Percentiles rank a stretch among this genome's conserved stretches.
Evolutionary conservation across 2,888 invertebrate species (phyloP).

Genomic region (Phorcus lineatus): DNA sequence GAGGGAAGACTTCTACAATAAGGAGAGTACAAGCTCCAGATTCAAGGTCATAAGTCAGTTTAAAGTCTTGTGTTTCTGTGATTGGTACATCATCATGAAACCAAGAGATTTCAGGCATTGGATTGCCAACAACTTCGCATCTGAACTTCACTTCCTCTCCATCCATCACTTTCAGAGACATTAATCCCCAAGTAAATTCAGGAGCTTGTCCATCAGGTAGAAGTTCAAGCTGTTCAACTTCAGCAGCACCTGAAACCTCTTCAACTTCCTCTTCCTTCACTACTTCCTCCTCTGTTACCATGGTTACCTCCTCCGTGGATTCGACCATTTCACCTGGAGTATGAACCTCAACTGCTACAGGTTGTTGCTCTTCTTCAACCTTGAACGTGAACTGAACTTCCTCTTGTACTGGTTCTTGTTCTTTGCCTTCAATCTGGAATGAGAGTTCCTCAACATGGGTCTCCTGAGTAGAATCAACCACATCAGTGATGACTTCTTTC

Average conservation of each 20-base stretch:
- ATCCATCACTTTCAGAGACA: slow-evolving; percentile 90
- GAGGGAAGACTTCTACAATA: slow-evolving; percentile 95
- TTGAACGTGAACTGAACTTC: slow-evolving; percentile 45
- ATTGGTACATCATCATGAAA: slow-evolving; percentile 86
- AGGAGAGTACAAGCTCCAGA: slow-evolving; percentile 84
- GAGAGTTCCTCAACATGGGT: slow-evolving; percentile 56
- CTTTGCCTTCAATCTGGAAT: slow-evolving; percentile 53
- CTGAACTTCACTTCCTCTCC: slow-evolving; percentile 87
- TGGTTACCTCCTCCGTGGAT: slow-evolving; percentile 30
- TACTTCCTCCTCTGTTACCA: slow-evolving; percentile 35
- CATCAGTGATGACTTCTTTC: slow-evolving; percentile 25
- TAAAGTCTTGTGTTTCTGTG: slow-evolving; percentile 68
- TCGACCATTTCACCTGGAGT: slow-evolving; percentile 46
- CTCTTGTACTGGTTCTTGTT: slow-evolving; percentile 27
- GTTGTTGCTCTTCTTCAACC: slow-evolving; percentile 35
- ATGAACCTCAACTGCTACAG: slow-evolving; percentile 42
- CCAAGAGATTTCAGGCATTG: slow-evolving; percentile 83
- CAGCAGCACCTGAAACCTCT: slow-evolving; percentile 44
- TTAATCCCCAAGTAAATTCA: slow-evolving; percentile 84
- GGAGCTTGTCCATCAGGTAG: slow-evolving; percentile 81
- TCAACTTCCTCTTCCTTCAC: slow-evolving; percentile 34
- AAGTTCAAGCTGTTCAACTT: slow-evolving; percentile 20
- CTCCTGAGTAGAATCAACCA: slow-evolving; percentile 44
- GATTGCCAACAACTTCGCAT: slow-evolving; percentile 64
- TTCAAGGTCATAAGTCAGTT: slow-evolving; percentile 66